A percentile compares a stretch with the other conserved stretches of the same genome.
These are phyloP conservation scores for Magallana gigas DNA, from an alignment of 1,140 invertebrate species.

Conservation along the genomic window DNA sequence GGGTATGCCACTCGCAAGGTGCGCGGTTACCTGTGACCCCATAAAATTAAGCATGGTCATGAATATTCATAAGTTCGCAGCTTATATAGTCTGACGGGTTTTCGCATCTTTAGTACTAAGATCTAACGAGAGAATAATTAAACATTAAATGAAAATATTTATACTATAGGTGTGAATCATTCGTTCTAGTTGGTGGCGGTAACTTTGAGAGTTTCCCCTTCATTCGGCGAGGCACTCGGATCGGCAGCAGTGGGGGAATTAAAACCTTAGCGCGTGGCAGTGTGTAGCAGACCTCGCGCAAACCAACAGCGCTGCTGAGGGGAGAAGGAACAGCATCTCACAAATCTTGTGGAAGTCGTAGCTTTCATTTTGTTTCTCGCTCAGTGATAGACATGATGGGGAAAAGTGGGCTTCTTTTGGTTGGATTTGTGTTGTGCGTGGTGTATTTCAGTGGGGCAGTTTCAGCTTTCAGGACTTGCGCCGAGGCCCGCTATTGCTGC, in stretches of 20 bases:
- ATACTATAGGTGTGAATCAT: constrained; percentile 12
- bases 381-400: neutral
- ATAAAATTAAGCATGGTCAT: neutral
- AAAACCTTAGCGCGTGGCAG: constrained; percentile 21
- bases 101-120: constrained; percentile 23
- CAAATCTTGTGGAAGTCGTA: neutral
- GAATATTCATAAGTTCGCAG: constrained; percentile 29
- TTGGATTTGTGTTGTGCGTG: constrained; percentile 2
- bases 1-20: neutral
- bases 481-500: constrained; percentile 66
- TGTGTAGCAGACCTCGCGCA: constrained; percentile 4
- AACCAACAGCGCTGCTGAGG: neutral
- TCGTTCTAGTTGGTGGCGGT: constrained; percentile 5
- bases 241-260: neutral
- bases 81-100: neutral
- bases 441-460: neutral
- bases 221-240: neutral
- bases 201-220: constrained; percentile 7
- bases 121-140: neutral
- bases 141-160: constrained; percentile 20
- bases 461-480: constrained; percentile 54
- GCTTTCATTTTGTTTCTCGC: too few species aligned
- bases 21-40: constrained; percentile 23
- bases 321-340: neutral
- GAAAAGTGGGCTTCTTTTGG: neutral